These are phyloP conservation scores for Chydorus sphaericus DNA, from an alignment of 2,888 invertebrate genomes.

Conservation along the genomic window DNA sequence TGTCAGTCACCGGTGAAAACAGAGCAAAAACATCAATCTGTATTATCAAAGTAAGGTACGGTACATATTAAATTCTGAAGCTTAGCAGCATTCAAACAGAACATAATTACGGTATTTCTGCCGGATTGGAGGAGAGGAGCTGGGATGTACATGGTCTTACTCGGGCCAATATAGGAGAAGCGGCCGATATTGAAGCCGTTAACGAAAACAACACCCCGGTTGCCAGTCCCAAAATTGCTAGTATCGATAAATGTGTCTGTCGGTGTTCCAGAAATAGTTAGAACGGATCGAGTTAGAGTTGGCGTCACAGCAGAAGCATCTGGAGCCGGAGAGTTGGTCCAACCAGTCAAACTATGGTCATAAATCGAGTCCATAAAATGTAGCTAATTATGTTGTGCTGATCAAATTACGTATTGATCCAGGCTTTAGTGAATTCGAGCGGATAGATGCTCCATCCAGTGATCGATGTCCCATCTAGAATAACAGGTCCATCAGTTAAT, in stretches of 20 bases:
- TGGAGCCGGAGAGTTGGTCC: background rate
- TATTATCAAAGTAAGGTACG: too few relatives aligned
- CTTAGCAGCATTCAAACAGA: background rate
- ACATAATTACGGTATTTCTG: slow-evolving; percentile 9
- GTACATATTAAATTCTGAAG: too few relatives aligned
- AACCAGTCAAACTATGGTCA: background rate
- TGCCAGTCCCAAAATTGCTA: slow-evolving; percentile 1
- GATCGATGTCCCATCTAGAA: slow-evolving; percentile 10
- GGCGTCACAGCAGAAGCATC: background rate
- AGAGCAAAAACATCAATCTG: slow-evolving; percentile 10
- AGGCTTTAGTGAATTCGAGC: slow-evolving; percentile 11
- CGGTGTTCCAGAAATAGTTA: slow-evolving; percentile 2
- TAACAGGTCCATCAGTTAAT: slow-evolving; percentile 13
- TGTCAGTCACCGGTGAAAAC: background rate
- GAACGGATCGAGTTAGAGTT: background rate
- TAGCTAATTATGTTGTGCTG: too few relatives aligned
- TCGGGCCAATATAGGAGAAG: slow-evolving; percentile 12
- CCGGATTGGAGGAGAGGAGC: slow-evolving; percentile 13
- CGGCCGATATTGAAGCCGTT: slow-evolving; percentile 15
- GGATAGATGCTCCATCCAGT: slow-evolving; percentile 10
- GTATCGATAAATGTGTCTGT: slow-evolving; percentile 14
- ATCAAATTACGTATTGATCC: slow-evolving; percentile 11
- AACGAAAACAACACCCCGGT: slow-evolving; percentile 14
- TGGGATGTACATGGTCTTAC: slow-evolving; percentile 14
- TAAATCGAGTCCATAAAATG: background rate